Conservation (phyloP, 2,113 vertebrate genomes). For the Epinephelus fuscoguttatus region DNA sequence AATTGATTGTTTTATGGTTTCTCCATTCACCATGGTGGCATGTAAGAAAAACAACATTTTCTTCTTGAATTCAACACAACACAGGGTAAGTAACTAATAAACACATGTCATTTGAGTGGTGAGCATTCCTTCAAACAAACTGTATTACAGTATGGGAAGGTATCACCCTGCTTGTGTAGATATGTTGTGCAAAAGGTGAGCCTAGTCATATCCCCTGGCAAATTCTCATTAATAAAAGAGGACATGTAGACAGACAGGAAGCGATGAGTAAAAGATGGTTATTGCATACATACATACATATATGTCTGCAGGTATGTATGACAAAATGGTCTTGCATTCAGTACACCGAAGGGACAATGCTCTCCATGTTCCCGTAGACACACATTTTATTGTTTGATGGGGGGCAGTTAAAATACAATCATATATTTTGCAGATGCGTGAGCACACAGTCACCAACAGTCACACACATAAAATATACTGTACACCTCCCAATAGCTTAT, state of each 20-base stretch:
- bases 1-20: too few species aligned
- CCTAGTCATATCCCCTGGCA: neutral
- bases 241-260: conserved; percentile 3
- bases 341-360: neutral
- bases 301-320: neutral
- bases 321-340: neutral
- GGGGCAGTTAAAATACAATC: conserved; percentile 14
- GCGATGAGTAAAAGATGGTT: neutral
- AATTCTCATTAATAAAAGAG: neutral
- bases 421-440: conserved; percentile 29
- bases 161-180: neutral
- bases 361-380: neutral
- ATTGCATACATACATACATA: neutral
- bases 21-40: too few species aligned
- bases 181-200: neutral
- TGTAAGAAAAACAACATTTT: too few species aligned
- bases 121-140: neutral
- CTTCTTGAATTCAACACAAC: too few species aligned
- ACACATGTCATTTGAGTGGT: too few species aligned
- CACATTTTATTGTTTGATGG: conserved; percentile 7
- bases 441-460: neutral
- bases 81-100: too few species aligned
- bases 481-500: neutral
- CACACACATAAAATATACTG: conserved; percentile 8
- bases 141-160: neutral